Conservation (phyloP, 92 coral and sea anemone species). For the Isaurus tuberculatus region DNA sequence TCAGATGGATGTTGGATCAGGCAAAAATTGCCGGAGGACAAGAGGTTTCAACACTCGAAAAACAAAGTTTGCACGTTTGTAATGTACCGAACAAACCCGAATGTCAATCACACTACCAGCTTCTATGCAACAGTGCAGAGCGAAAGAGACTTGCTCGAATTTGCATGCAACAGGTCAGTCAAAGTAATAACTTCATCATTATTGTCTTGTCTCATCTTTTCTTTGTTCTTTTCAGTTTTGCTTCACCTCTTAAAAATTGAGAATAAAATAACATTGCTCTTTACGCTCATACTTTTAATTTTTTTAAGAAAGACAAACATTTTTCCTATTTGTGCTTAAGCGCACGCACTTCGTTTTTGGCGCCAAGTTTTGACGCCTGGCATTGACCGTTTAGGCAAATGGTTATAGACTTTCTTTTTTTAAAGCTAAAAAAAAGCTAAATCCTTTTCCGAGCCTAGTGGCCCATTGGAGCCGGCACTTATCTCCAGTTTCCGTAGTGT, state of each 20-base stretch:
- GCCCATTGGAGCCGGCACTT: too few relatives aligned
- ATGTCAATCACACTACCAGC: neutral
- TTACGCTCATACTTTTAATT: too few relatives aligned
- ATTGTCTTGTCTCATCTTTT: neutral
- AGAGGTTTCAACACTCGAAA: neutral
- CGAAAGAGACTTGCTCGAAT: constrained; percentile 42
- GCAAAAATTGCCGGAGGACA: neutral
- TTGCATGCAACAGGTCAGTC: constrained; percentile 30
- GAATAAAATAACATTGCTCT: too few relatives aligned
- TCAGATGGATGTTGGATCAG: neutral
- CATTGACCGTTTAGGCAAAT: neutral
- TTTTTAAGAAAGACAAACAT: too few relatives aligned
- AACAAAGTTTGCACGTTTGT: neutral
- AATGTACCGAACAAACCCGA: constrained; percentile 19
- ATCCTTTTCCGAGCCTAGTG: too few relatives aligned
- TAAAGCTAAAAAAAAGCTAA: too few relatives aligned
- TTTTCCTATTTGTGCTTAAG: too few relatives aligned
- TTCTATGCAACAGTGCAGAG: constrained; percentile 40
- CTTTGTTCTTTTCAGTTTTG: too few relatives aligned
- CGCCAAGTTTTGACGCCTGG: neutral
- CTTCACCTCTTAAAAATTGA: too few relatives aligned
- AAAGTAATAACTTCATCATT: neutral
- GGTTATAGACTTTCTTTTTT: neutral
- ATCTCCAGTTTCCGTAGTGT: too few relatives aligned
- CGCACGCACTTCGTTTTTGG: neutral